Base-by-base conservation (phyloP, 30 jellyfish, hydroid and myxozoan species). In the Mastigias papua region DNA sequence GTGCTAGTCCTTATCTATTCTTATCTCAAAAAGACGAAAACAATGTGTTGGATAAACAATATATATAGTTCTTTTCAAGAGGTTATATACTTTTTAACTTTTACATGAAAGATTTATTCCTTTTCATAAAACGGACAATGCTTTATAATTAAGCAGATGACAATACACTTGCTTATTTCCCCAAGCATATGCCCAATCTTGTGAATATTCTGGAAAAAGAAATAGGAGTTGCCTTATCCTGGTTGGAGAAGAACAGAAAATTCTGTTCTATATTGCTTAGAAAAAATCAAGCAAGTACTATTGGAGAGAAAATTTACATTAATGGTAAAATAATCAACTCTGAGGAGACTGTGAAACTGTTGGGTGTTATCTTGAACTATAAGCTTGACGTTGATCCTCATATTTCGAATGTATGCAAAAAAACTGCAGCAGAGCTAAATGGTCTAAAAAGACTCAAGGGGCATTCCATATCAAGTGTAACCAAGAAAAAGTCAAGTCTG, bases 101-200 rank as follows among this genome's bases (percentile, higher is more conserved):
- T 11, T 79, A 84, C 63, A 84, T 34, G 13, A 4, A 15, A 4
- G 54, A 42, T 42, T 75, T 69, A 46, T 76, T 48, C n/a, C n/a
- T n/a, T 86, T 29, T 42, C 54, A 42, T 42, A 42, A 15, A 42
- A 42, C 54, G 13, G 54, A 15, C 54, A 42, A 42, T 15, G 54
- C 54, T 42, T 15, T 42, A 42, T 42, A 42, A 42, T 42, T 42
- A 42, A 4, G 54, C 54, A 42, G 93, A 84, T 49, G 93, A 84
- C 74, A 84, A 84, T 29, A 69, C 93, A 87, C n/a, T n/a, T n/a
- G n/a, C n/a, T 25, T 57, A 65, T 48, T 54, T 54, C 67, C 17
- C 67, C 17, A 54, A 54, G 17, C 7, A 6, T 54, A 19, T 54
- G 67, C 27, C 67, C 67, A 25, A 54, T 54, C 27, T 54, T 54